Base-by-base conservation (phyloP, 2,888 invertebrate species). In the Sarcophaga caerulescens region DNA sequence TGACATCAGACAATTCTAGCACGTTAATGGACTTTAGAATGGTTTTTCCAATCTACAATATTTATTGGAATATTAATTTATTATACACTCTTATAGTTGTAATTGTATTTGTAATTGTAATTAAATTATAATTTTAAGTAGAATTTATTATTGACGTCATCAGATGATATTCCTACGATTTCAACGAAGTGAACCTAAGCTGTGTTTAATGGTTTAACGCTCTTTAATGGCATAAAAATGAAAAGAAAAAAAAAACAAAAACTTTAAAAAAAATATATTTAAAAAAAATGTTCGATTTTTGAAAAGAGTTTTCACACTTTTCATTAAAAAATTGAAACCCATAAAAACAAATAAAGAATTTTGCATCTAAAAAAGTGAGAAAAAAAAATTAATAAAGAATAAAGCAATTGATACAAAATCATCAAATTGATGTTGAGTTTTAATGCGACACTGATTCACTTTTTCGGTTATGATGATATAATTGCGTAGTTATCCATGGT, bases 341-440 rank as follows among this genome's bases (percentile, higher is more conserved):
- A 11, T 25, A 80, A 19, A 52, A 5, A 25, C 62, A 87, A 88
- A 90, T 89, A 89, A 90, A 82, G 88, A 87, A 71, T 57, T 23
- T 75, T 84, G 73, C 70, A 84, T 65, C 11, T 76, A 66, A 80
- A 77, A n/a, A 81, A 71, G 59, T 6, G 11, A 88, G 87, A 89
- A 88, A 83, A 81, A 65, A 35, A 19, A 45, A 69, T 44, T 57
- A 81, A 79, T 70, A 88, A 76, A 77, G 57, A 83, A 84, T 76
- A 88, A 74, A 88, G 91, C 92, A 92, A 91, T 88, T 91, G 91
- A 91, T 91, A 88, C 69, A 91, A 91, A 89, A 91, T 92, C 91
- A 91, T 92, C 91, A 92, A 79, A 59, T 65, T 57, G 62, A 44
- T 63, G 52, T 75, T 23, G 14, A 35, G 35, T 65, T 14, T 65